Evolutionary conservation across 2,797 vertebrate species (phyloP).

Genomic region (Melanotaenia nigrans): DNA sequence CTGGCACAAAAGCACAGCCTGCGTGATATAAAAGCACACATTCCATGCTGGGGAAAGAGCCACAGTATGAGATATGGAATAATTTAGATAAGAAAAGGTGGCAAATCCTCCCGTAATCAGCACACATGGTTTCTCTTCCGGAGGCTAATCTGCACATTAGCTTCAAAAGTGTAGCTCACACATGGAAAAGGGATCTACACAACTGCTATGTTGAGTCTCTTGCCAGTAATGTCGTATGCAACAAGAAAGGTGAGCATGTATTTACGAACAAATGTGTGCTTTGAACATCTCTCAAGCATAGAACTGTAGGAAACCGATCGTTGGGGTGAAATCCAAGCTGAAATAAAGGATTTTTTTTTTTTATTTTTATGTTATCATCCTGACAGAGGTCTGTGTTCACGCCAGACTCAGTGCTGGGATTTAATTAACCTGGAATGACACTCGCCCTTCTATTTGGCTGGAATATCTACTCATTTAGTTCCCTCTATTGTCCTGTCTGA

Average conservation of each 20-base stretch:
- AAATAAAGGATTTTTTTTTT: constrained; percentile 43
- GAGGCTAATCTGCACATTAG: constrained; percentile 12
- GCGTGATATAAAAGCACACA: constrained; percentile 16
- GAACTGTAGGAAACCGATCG: constrained; percentile 30
- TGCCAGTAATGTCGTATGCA: constrained; percentile 6
- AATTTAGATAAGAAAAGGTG: constrained; percentile 31
- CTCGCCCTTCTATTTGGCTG: constrained; percentile 54
- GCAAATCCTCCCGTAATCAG: constrained; percentile 29
- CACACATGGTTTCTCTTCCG: constrained; percentile 12
- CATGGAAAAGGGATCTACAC: background rate
- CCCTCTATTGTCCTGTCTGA: constrained; percentile 61
- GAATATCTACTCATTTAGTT: constrained; percentile 70
- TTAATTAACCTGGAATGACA: constrained; percentile 76
- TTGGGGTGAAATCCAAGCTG: constrained; percentile 1
- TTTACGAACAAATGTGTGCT: constrained; percentile 7
- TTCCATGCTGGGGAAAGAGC: constrained; percentile 19
- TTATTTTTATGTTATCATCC: constrained; percentile 18
- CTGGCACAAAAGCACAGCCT: constrained; percentile 32
- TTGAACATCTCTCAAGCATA: background rate
- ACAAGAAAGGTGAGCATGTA: background rate
- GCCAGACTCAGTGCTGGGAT: constrained; percentile 58
- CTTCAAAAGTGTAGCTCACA: constrained; percentile 19
- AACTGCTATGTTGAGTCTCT: background rate
- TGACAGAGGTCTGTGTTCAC: constrained; percentile 53
- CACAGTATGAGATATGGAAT: constrained; percentile 3